phyloP scores from a whole-genome alignment of 2,797 vertebrate species.

The Petrocephalus sullivani region DNA sequence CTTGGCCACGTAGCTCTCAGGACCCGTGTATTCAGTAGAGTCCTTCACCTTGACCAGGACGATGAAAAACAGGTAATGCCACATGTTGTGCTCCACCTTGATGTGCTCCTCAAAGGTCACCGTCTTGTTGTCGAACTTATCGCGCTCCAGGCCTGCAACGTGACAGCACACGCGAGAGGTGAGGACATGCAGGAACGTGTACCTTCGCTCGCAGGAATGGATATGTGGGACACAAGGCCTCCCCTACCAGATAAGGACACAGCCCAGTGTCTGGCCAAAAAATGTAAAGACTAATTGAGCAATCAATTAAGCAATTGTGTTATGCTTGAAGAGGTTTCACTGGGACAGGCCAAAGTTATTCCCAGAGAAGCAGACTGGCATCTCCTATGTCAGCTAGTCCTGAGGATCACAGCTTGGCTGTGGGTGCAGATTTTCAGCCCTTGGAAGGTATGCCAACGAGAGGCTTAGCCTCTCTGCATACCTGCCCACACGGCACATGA shows the following conservation, averaged over 20 bases:
- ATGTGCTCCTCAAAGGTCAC: slow-evolving; percentile 98
- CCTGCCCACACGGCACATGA: not conserved
- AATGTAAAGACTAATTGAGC: not conserved
- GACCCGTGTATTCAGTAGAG: slow-evolving; percentile 93
- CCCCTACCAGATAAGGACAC: not conserved
- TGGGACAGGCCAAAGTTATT: not conserved
- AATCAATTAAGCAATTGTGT: not conserved
- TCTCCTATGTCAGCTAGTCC: not conserved
- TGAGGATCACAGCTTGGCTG: not conserved
- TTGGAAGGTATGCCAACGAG: not conserved
- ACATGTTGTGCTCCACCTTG: slow-evolving; percentile 98
- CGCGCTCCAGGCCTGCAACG: slow-evolving; percentile 81
- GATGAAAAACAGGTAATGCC: slow-evolving; percentile 97
- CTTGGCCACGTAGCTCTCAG: slow-evolving; percentile 95
- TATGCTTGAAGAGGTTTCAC: not conserved
- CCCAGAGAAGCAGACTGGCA: not conserved
- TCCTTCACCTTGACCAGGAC: slow-evolving; percentile 97
- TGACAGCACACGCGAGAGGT: not conserved
- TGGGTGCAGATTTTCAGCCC: not conserved
- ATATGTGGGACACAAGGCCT: not conserved
- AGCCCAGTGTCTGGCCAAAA: not conserved
- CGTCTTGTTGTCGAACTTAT: slow-evolving; percentile 99
- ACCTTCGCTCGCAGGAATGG: not conserved
- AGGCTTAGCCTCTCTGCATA: not conserved
- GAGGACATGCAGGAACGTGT: not conserved